Evolutionary conservation across 2,113 vertebrate genomes (phyloP), one percentile per base, ranked within the genome.

Genomic region (Peucedramus taeniatus): DNA sequence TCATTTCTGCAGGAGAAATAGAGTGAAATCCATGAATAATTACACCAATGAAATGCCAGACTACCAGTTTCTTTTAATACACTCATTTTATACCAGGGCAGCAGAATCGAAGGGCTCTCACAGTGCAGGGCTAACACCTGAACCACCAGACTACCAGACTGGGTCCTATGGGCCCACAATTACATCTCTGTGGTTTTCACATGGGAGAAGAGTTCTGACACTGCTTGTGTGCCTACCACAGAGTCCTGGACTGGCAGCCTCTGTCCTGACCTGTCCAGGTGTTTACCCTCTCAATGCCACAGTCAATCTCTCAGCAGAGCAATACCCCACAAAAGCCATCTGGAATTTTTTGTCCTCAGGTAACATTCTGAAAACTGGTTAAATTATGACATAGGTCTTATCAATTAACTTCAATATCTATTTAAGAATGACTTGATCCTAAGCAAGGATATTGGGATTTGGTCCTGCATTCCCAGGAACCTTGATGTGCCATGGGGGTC

Each of bases 171-270:
- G 65, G 17, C 72, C 31, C 19, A 75, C 5, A 26, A 16, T 47
- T 60, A 19, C 12, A 42, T 70, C 18, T 44, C 27, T 13, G 47
- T 53, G 33, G 7, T 60, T 75, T 44, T 30, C 65, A 57, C 18
- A n/a, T 11, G 21, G n/a, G 10, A 76, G 24, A 79, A 51, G 54
- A 42, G 11, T 64, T 90, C 33, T 89, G 76, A 40, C 18, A 28
- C 14, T 78, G 74, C 35, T 64, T 0, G 0, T 76, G 79, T 7
- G 6, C 45, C 57, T 57, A 2, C 10, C 20, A 27, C 31, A 30
- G 5, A 50, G 31, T 19, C 28, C 59, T 35, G 33, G 37, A 33
- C 18, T 40, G 53, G 35, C 60, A 79, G 15, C 20, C 40, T 22
- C 40, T 84, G 44, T 47, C 22, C 44, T 53, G 71, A 49, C 13